A percentile compares a stretch with the other conserved stretches of the same genome.
Evolutionary conservation across 2,797 vertebrate species (phyloP).

Genomic region (Nannoperca obscura): DNA sequence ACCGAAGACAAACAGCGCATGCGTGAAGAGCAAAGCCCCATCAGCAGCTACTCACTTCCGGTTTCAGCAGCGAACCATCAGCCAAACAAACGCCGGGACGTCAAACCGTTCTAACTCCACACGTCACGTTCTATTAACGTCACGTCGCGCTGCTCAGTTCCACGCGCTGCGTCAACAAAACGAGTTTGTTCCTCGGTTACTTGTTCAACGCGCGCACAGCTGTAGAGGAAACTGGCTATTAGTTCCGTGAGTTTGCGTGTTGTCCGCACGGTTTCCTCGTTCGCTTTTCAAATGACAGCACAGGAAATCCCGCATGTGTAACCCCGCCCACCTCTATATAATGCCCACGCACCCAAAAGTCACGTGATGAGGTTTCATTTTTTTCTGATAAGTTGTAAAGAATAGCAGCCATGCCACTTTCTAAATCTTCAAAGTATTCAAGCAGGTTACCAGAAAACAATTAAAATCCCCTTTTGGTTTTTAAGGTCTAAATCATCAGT

Average conservation of each 20-base stretch:
- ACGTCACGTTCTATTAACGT: neutral
- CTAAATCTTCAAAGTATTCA: no score
- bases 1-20: constrained; percentile 21
- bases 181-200: neutral
- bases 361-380: neutral
- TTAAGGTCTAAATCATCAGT: no score
- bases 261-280: neutral
- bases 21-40: constrained; percentile 27
- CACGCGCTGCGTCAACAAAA: constrained; percentile 2
- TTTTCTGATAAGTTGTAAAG: no score
- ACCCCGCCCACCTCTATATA: constrained; percentile 18
- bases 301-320: constrained; percentile 38
- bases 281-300: neutral
- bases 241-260: rapidly evolving
- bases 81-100: rapidly evolving
- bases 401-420: neutral
- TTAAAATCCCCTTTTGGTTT: neutral
- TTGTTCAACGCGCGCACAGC: neutral
- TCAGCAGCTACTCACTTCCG: neutral
- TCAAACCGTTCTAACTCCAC: rapidly evolving
- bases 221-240: rapidly evolving
- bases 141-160: neutral
- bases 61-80: no score
- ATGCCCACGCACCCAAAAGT: neutral
- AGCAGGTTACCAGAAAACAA: neutral